phyloP scores from a whole-genome alignment of 2,113 vertebrate species.

The Isichthys henryi region DNA sequence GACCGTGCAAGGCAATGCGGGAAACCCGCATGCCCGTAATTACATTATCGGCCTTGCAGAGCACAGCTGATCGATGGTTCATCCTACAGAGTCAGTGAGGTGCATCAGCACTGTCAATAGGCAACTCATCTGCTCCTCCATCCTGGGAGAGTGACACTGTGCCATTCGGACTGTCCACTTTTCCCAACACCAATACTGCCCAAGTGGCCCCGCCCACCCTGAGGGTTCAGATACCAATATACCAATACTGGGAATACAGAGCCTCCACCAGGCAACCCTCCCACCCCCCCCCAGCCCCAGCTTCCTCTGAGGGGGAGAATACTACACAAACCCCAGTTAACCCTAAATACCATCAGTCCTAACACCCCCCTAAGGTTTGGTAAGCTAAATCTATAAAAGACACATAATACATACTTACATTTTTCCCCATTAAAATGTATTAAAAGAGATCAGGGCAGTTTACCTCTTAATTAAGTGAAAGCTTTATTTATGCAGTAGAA shows the following conservation, averaged over 20 bases:
- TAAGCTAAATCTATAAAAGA: neutral
- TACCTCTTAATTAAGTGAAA: neutral
- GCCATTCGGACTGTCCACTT: constrained; percentile 40
- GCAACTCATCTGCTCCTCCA: constrained; percentile 72
- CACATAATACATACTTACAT: neutral
- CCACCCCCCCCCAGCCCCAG: neutral
- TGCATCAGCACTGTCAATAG: constrained; percentile 76
- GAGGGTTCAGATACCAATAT: neutral
- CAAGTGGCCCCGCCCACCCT: neutral
- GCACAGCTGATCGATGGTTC: constrained; percentile 81
- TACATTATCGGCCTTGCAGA: constrained; percentile 75
- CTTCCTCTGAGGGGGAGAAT: neutral
- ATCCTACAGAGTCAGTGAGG: constrained; percentile 83
- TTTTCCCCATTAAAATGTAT: neutral
- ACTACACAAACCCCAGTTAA: neutral
- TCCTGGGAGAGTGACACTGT: constrained; percentile 60
- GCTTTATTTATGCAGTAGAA: neutral
- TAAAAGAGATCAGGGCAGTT: neutral
- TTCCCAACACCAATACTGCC: neutral
- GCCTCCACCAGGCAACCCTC: neutral
- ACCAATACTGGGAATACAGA: neutral
- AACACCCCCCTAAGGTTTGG: neutral
- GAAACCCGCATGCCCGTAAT: constrained; percentile 53
- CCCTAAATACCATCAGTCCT: neutral
- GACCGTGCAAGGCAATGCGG: constrained; percentile 57